Conservation (phyloP, 2,888 invertebrate genomes). For the Ennomos erosarius region DNA sequence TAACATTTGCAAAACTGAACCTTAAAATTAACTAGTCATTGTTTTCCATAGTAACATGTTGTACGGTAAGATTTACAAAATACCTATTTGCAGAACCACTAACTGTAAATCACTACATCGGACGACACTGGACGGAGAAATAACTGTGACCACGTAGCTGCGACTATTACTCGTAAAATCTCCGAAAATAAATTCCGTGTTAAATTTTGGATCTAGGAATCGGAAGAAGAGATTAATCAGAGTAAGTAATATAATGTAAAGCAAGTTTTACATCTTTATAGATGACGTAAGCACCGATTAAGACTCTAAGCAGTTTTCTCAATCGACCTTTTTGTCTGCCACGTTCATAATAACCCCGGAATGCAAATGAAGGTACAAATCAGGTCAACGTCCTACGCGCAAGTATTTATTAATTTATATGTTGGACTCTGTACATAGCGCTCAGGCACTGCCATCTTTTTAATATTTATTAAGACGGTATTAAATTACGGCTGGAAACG, state of each 20-base stretch:
- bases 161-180: slow-evolving; percentile 3
- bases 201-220: too few relatives aligned
- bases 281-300: too few relatives aligned
- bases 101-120: slow-evolving; percentile 7
- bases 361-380: slow-evolving; percentile 32
- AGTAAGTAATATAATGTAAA: too few relatives aligned
- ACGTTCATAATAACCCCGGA: slow-evolving; percentile 15
- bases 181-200: slow-evolving; percentile 21
- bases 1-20: too few relatives aligned
- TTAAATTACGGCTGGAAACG: too few relatives aligned
- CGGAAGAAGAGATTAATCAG: too few relatives aligned
- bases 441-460: background rate
- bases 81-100: background rate
- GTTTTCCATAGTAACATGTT: too few relatives aligned
- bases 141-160: background rate
- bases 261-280: too few relatives aligned
- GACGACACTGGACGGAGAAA: background rate
- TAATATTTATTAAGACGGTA: too few relatives aligned
- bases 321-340: slow-evolving; percentile 13
- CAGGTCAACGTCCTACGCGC: slow-evolving; percentile 28
- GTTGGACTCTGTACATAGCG: slow-evolving; percentile 8
- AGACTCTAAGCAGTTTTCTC: background rate
- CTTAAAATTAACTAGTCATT: too few relatives aligned
- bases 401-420: slow-evolving; percentile 25
- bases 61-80: too few relatives aligned